These are phyloP conservation scores for Pocota personata DNA, from an alignment of 2,888 invertebrate genomes.

Conservation along the genomic window DNA sequence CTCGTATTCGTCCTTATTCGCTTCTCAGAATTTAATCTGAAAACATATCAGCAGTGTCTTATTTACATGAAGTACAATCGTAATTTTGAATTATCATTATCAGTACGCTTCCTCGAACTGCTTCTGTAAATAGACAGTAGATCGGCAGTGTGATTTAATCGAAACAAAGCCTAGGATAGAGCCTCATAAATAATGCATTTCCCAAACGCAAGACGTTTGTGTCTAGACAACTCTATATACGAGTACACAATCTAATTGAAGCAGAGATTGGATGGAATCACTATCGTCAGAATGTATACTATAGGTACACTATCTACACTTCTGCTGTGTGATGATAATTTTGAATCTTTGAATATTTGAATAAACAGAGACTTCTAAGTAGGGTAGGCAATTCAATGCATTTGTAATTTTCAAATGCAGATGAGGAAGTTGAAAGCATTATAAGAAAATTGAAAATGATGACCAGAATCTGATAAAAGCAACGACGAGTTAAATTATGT, in stretches of 20 bases:
- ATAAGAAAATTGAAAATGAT: neutral
- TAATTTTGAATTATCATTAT: constrained; percentile 1
- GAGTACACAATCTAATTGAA: neutral
- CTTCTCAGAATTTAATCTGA: neutral
- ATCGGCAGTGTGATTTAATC: neutral
- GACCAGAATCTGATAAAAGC: neutral
- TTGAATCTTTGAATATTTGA: neutral
- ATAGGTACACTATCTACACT: neutral
- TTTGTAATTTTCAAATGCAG: constrained; percentile 29
- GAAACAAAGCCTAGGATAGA: constrained; percentile 7
- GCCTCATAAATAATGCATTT: constrained; percentile 33
- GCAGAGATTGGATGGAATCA: constrained; percentile 9
- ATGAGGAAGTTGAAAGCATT: neutral
- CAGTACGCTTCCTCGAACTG: neutral
- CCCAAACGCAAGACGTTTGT: constrained; percentile 6
- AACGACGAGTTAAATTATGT: neutral
- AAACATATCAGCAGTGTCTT: neutral
- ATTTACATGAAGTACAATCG: neutral
- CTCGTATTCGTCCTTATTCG: neutral
- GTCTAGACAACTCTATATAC: constrained; percentile 18
- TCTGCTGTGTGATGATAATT: neutral
- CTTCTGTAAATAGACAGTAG: neutral
- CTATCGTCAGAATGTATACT: neutral
- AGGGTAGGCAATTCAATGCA: constrained; percentile 6
- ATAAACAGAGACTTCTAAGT: neutral